Percentiles rank a stretch among this genome's conserved stretches.
Conservation (phyloP, 1,140 invertebrate species). For the Papilio dardanus region DNA sequence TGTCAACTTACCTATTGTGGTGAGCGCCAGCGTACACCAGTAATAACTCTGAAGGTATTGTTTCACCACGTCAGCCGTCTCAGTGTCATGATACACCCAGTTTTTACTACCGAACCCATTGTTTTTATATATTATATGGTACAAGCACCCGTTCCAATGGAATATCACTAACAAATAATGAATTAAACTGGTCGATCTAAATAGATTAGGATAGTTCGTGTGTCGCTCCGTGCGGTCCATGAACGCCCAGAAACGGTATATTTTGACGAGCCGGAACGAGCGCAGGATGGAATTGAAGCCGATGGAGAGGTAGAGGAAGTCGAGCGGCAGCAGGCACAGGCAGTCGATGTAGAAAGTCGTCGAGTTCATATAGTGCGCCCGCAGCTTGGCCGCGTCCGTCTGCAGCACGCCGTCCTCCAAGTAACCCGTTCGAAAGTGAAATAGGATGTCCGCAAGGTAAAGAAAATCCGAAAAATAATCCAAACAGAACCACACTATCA, state of each 20-base stretch:
- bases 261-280: constrained; percentile 98
- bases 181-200: constrained; percentile 96
- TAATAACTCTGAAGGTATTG: constrained; percentile 99
- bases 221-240: constrained; percentile 99
- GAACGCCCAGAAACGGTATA: constrained; percentile 99
- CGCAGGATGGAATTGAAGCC: constrained; percentile 98
- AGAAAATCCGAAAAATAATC: constrained; percentile 98
- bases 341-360: constrained; percentile 99
- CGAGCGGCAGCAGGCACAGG: constrained; percentile 97
- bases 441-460: constrained; percentile 97
- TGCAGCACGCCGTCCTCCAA: constrained; percentile 98
- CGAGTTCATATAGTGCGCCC: constrained; percentile 99
- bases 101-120: constrained; percentile 95
- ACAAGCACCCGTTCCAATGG: constrained; percentile 99
- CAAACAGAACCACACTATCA: constrained; percentile 97
- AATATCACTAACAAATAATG: constrained; percentile 99
- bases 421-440: constrained; percentile 98
- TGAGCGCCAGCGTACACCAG: constrained; percentile 97
- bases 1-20: constrained; percentile 89
- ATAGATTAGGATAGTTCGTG: constrained; percentile 99
- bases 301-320: constrained; percentile 99
- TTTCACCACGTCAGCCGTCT: constrained; percentile 93
- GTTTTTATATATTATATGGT: constrained; percentile 97
- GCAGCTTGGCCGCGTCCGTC: constrained; percentile 95
- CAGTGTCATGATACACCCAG: constrained; percentile 93